Base-by-base conservation (phyloP, 2,888 invertebrate species). In the Coleophora flavipennella region DNA sequence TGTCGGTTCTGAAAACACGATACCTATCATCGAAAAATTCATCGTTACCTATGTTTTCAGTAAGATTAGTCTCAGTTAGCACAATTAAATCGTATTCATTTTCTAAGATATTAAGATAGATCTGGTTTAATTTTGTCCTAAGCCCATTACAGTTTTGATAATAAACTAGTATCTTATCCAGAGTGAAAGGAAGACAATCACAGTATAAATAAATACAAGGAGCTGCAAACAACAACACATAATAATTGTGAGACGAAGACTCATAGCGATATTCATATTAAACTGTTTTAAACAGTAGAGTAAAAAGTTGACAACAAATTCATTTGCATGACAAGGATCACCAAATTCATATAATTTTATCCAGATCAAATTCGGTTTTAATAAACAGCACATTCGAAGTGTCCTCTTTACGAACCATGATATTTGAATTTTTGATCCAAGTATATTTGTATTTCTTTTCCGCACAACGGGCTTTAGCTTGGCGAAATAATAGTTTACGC, bases 81-180 rank as follows among this genome's bases (percentile, higher is more conserved):
- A 40, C 12, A 27, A 40, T 32, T 6, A 40, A 12, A 27, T 40
- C 36, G 13, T 36, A 40, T 10, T 32, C 12, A 36, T 28, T 29
- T 1, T 20, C 13, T 14, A 40, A 14, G 13, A 36, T 12, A 28
- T 36, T 40, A 2, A 14, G 8, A 20, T 32, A 29, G 3, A 40
- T 9, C 1, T 26, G 27, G 9, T 32, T 25, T 9, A 40, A 31
- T 33, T 40, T 40, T 7, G 40, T 31, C 9, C 29, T 36, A 1
- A 40, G 28, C n/a, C 40, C 40, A 25, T 27, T 29, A 36, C 40
- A 40, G 32, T 40, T 36, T 36, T 40, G 40, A 20, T 36, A 36
- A n/a, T 36, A 40, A 33, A 40, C 27, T 3, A 14, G 28, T 13
- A 34, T 8, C 8, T 39, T 39, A 28, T 29, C 25, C 32, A 32